These are phyloP conservation scores for Pedetes capensis DNA, from an alignment of 2,113 vertebrate species.

Conservation along the genomic window DNA sequence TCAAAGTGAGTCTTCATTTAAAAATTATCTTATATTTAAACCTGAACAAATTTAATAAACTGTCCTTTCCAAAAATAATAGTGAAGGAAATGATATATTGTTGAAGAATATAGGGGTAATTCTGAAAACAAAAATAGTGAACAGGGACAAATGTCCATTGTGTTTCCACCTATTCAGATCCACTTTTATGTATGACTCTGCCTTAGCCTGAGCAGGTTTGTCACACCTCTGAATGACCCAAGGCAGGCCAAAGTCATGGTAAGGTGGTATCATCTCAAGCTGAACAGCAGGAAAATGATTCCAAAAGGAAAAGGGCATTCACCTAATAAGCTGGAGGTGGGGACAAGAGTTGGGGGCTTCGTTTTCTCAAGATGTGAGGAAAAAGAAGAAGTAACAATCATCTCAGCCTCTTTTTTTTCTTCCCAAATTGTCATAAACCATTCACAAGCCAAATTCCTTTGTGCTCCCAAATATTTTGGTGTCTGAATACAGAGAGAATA, in stretches of 20 bases:
- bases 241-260: neutral
- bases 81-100: slow-evolving; percentile 53
- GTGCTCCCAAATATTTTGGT: neutral
- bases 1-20: slow-evolving; percentile 45
- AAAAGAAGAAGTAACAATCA: neutral
- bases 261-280: neutral
- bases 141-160: neutral
- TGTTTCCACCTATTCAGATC: neutral
- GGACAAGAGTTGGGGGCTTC: neutral
- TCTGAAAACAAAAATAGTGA: slow-evolving; percentile 12
- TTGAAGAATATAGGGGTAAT: slow-evolving; percentile 34
- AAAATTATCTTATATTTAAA: slow-evolving; percentile 57
- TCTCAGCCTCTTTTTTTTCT: neutral
- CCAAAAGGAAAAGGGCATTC: neutral
- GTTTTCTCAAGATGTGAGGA: neutral
- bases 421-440: neutral
- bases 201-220: neutral
- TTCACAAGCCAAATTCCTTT: neutral
- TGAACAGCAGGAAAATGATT: neutral
- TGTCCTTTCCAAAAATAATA: slow-evolving; percentile 61
- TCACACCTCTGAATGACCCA: neutral
- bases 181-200: neutral
- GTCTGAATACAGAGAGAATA: neutral
- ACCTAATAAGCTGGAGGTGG: neutral
- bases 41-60: slow-evolving; percentile 49